Evolutionary conservation across 2,113 vertebrate species (phyloP).

Genomic region (Actenoides lindsayi): DNA sequence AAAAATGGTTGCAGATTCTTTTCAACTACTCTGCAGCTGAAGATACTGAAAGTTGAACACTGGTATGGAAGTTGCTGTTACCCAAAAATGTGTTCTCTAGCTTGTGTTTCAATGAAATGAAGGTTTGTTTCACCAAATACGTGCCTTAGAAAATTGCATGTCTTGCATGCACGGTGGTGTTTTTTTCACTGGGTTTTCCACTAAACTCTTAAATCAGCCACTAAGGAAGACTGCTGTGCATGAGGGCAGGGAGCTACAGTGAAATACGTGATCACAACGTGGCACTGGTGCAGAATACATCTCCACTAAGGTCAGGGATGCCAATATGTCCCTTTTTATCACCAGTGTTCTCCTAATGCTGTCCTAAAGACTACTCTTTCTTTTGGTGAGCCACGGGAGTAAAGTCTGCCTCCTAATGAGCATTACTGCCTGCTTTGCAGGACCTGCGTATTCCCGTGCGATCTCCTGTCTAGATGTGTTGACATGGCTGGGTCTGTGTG

Average conservation of each 20-base stretch:
- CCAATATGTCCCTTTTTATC: not conserved
- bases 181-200: conserved; percentile 23
- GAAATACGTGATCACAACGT: not conserved
- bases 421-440: not conserved
- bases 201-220: not conserved
- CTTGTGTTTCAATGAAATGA: conserved; percentile 50
- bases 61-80: conserved; percentile 24
- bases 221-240: not conserved
- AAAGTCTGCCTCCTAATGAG: not conserved
- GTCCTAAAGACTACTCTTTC: not conserved
- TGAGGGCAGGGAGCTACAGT: not conserved
- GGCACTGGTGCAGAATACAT: not conserved
- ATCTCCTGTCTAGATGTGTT: not conserved
- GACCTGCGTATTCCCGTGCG: accelerated
- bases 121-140: conserved; percentile 8
- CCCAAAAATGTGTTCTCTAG: conserved; percentile 20
- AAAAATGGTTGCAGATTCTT: conserved; percentile 53
- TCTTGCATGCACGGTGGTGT: conserved; percentile 19
- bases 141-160: conserved; percentile 29
- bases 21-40: conserved; percentile 45
- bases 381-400: not conserved
- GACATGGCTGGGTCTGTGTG: not conserved
- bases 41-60: conserved; percentile 59
- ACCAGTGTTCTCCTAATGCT: not conserved
- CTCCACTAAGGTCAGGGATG: not conserved